Percentiles rank a stretch among this genome's conserved stretches.
Evolutionary conservation across 2,888 invertebrate genomes (phyloP).

Genomic region (Frankliniella fusca): DNA sequence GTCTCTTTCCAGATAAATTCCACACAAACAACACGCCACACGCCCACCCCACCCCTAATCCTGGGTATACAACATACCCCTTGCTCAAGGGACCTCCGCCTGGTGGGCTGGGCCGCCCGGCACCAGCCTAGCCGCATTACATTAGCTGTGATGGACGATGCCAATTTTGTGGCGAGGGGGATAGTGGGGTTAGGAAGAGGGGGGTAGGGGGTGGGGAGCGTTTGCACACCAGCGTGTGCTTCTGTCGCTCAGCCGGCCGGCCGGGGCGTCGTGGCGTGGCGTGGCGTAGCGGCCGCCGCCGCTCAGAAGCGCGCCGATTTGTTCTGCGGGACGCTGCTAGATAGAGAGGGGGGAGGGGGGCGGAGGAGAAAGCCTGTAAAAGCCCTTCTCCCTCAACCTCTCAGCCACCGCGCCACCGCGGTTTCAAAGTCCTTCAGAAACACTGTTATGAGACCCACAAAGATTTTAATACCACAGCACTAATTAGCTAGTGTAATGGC

Average conservation of each 20-base stretch:
- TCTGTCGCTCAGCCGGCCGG: not conserved
- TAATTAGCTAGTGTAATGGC: too few species aligned
- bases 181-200: not conserved
- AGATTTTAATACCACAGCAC: too few species aligned
- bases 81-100: not conserved
- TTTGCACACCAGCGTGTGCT: not conserved
- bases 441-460: too few species aligned
- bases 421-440: too few species aligned
- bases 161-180: not conserved
- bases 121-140: not conserved
- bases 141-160: conserved; percentile 18
- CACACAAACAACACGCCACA: too few species aligned
- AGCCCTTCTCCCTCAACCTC: not conserved
- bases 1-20: too few species aligned
- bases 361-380: not conserved
- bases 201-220: not conserved
- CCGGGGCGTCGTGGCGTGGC: not conserved
- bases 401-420: not conserved
- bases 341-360: not conserved
- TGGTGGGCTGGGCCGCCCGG: not conserved
- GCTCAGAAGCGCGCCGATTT: not conserved
- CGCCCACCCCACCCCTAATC: too few species aligned
- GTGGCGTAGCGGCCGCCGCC: not conserved
- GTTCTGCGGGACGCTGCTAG: not conserved
- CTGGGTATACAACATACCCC: too few species aligned